Evolutionary conservation across 2,113 vertebrate genomes (phyloP).

Genomic region (Macroglossus sobrinus): DNA sequence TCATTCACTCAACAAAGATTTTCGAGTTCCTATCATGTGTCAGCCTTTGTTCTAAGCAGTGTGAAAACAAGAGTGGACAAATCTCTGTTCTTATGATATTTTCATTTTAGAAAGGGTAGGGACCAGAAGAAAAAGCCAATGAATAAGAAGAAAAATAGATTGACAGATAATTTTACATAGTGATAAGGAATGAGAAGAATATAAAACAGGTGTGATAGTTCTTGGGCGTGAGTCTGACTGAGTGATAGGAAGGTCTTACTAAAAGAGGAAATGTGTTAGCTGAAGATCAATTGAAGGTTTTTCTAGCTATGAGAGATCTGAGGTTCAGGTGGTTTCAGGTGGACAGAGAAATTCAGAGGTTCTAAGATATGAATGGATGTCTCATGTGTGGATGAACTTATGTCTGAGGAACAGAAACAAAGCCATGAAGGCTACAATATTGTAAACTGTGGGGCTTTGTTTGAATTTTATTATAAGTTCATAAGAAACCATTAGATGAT

Average conservation of each 20-base stretch:
- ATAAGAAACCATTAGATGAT: not conserved
- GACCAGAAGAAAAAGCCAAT: not conserved
- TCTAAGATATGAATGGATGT: not conserved
- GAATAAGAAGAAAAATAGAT: not conserved
- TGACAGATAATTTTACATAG: not conserved
- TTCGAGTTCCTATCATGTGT: not conserved
- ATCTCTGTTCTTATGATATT: not conserved
- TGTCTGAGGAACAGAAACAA: not conserved
- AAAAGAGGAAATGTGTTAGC: not conserved
- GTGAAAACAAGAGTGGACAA: not conserved
- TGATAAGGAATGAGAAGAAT: not conserved
- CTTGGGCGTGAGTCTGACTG: not conserved
- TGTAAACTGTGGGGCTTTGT: not conserved
- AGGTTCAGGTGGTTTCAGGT: not conserved
- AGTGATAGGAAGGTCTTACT: not conserved
- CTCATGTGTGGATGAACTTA: not conserved
- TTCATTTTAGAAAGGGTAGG: not conserved
- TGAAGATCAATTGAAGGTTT: not conserved
- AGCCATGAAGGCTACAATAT: not conserved
- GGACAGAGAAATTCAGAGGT: not conserved
- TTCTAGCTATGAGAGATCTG: not conserved
- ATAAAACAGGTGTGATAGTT: not conserved
- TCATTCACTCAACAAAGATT: not conserved
- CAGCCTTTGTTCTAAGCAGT: not conserved
- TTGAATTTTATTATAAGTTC: not conserved